phyloP scores from a whole-genome alignment of 2,888 invertebrate species.

The Strigamia crassipes region DNA sequence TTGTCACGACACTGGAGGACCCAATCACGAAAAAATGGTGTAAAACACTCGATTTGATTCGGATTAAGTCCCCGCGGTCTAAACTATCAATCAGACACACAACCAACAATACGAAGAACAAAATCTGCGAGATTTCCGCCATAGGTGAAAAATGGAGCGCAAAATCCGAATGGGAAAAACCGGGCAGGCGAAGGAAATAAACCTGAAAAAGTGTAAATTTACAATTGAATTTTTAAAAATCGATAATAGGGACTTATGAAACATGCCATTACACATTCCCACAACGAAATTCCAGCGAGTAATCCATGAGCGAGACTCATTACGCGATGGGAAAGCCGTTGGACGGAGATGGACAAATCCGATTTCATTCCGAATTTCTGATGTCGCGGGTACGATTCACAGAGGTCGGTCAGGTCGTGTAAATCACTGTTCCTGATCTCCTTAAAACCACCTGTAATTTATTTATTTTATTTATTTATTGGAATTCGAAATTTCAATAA shows the following conservation, averaged over 20 bases:
- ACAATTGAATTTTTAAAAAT: not conserved
- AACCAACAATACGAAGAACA: not conserved
- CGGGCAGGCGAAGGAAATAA: not conserved
- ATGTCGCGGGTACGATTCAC: not conserved
- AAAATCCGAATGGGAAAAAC: not conserved
- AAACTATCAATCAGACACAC: not conserved
- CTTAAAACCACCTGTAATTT: constrained; percentile 17
- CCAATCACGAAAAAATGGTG: not conserved
- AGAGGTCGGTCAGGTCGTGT: not conserved
- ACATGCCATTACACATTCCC: not conserved
- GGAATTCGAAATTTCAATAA: not conserved
- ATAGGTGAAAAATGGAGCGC: not conserved
- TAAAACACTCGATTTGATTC: not conserved
- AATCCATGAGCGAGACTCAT: not conserved
- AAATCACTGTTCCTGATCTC: not conserved
- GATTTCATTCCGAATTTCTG: not conserved
- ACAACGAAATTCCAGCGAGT: constrained; percentile 4
- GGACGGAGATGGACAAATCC: not conserved
- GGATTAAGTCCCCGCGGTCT: not conserved
- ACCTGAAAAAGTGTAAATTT: not conserved
- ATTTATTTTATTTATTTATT: not conserved
- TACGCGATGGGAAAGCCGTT: not conserved
- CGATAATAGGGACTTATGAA: not conserved
- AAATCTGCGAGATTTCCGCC: not conserved
- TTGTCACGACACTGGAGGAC: not conserved